Evolutionary conservation across 30 jellyfish, hydroid and myxozoan genomes (phyloP), one percentile per base, ranked within the genome.

Genomic region (Catostylus mosaicus): DNA sequence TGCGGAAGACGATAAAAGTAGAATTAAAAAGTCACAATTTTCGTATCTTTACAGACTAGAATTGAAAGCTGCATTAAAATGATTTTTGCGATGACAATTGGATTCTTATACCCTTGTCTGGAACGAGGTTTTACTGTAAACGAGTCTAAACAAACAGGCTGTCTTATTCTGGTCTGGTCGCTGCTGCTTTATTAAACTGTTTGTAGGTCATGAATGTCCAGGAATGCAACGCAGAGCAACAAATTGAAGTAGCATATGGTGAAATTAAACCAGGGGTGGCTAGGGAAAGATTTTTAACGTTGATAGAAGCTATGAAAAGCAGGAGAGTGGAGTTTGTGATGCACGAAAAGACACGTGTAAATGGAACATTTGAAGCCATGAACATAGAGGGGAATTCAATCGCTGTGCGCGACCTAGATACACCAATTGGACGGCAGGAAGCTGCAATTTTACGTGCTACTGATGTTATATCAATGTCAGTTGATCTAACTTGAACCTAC

Each of bases 381-480:
- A 66, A 64, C 50, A 43, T 11, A 18, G 77, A 79, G 18, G 75
- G 75, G n/a, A 69, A 31, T 29, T 0, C 59, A 8, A 79, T 79
- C 10, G 89, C 89, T 8, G 61, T 79, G 8, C 20, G 68, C 16
- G 68, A 82, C 18, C 66, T 79, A 24, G 67, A 79, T 9, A 79
- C 89, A 12, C 89, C 89, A 0, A 63, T 79, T 62, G 89, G 89
- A 27, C 59, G 34, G 23, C 89, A 79, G 61, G 26, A 62, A 2
- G 51, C 89, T 23, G 89, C 79, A 36, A 24, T 79, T 29, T 23
- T 79, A 9, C 32, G 92, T 20, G 62, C 78, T 20, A 32, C 77
- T 29, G 85, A 70, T 67, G 85, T 82, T 31, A 50, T 68, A 30
- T 67, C 78, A 12, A 27, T 65, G 51, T 65, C 77, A 22, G 3